phyloP scores from a whole-genome alignment of 2,888 invertebrate genomes.

The Palloptera scutellata region DNA sequence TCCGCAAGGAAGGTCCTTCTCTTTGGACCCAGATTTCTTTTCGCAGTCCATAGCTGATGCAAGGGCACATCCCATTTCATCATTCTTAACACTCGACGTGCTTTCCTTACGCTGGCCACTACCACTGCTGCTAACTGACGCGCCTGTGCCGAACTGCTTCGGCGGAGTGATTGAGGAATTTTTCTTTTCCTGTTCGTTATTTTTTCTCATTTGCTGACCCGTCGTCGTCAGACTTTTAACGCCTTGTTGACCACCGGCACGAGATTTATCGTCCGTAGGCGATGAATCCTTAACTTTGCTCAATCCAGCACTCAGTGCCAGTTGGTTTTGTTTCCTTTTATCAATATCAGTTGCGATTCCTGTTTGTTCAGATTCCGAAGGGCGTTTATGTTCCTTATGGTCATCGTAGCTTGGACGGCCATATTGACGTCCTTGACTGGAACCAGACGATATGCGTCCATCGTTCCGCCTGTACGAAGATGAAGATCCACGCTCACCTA shows the following conservation, averaged over 20 bases:
- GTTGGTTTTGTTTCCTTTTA: conserved; percentile 73
- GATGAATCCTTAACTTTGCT: conserved; percentile 48
- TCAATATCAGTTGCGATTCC: conserved; percentile 65
- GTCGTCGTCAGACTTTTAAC: conserved; percentile 47
- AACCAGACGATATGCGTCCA: conserved; percentile 32
- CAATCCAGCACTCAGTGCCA: conserved; percentile 74
- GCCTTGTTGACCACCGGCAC: conserved; percentile 29
- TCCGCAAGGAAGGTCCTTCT: conserved; percentile 50
- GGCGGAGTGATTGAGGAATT: conserved; percentile 42
- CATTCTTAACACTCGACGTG: conserved; percentile 50
- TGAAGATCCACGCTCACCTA: conserved; percentile 56
- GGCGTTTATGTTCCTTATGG: conserved; percentile 49
- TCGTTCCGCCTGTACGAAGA: conserved; percentile 63
- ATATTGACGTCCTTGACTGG: conserved; percentile 46
- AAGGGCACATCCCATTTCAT: conserved; percentile 66
- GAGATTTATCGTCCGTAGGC: conserved; percentile 39
- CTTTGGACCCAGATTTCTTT: conserved; percentile 50
- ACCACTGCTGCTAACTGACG: conserved; percentile 8
- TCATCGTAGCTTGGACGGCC: conserved; percentile 56
- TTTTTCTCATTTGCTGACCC: conserved; percentile 37
- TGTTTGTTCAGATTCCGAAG: conserved; percentile 55
- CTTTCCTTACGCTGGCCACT: conserved; percentile 42
- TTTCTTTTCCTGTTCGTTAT: conserved; percentile 38
- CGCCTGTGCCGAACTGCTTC: conserved; percentile 45
- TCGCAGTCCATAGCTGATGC: conserved; percentile 37